Evolutionary conservation across 30 jellyfish, hydroid and myxozoan genomes (phyloP), one percentile per base, ranked within the genome.

Genomic region (Nemopilema nomurai): DNA sequence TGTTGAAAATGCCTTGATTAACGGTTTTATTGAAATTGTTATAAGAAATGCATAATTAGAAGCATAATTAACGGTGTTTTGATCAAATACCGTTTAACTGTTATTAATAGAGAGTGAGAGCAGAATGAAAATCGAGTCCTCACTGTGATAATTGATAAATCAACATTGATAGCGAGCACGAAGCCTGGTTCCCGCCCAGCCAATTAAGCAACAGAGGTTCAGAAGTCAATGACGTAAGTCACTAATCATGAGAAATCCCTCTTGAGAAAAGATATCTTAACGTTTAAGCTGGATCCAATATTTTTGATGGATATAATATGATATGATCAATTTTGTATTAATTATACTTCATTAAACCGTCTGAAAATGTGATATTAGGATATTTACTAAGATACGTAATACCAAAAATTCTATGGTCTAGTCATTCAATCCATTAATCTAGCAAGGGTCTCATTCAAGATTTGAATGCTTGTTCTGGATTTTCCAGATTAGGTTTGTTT

Each of bases 381-480:
- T 33, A 30, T 33, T 30, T 30, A 18, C 69, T 30, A 4, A 30
- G 28, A 33, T 22, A 18, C 51, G 49, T 41, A 66, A 29, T 30
- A 30, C 13, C 27, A 16, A 30, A 30, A 16, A 73, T 31, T 33
- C 68, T 67, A 49, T 31, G 19, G 83, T 73, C 83, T 73, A 66
- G 50, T 69, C 26, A 22, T 73, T 20, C 68, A 73, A 73, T 32
- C 83, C 83, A 73, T 32, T 73, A 33, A 73, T 73, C 83, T 20
- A 73, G 28, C 69, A 30, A 33, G 64, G 51, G 64, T 1, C 83
- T 51, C 29, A 4, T 73, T 16, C 49, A 49, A 31, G 83, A 73
- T 73, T 67, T 18, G 22, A 8, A 4, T 22, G 83, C 83, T 73
- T 73, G 69, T 69, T 73, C 51, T 8, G 18, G 69, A 73, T 73